Conservation (phyloP, 1,140 invertebrate genomes). For the Heliconius hewitsoni region DNA sequence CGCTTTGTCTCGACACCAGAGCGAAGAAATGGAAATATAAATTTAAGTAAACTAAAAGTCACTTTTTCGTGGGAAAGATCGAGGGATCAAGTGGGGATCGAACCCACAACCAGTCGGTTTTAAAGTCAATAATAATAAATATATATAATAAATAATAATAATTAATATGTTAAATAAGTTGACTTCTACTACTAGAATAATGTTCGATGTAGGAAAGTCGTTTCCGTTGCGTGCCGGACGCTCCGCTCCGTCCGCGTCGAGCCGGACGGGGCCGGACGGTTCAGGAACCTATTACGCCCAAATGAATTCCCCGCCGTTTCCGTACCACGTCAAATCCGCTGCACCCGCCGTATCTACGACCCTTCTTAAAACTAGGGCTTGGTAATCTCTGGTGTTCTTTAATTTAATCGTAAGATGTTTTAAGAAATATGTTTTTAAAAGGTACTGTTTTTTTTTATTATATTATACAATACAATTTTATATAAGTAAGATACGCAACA, state of each 20-base stretch:
- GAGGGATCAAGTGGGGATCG: too few species aligned
- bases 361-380: constrained; percentile 13
- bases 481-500: too few species aligned
- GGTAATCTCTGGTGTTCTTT: not conserved
- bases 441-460: too few species aligned
- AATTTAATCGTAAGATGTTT: not conserved
- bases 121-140: too few species aligned
- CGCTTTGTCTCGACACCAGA: too few species aligned
- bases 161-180: not conserved
- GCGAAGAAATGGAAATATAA: too few species aligned
- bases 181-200: constrained; percentile 10
- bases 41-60: too few species aligned
- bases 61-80: too few species aligned
- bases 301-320: constrained; percentile 79
- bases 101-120: too few species aligned
- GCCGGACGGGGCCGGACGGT: constrained; percentile 66
- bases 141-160: not conserved
- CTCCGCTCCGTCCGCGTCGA: constrained; percentile 46
- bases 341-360: constrained; percentile 47
- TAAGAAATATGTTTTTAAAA: not conserved
- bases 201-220: constrained; percentile 41
- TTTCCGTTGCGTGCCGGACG: constrained; percentile 75
- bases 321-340: constrained; percentile 74
- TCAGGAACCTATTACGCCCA: constrained; percentile 80
- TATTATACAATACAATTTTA: too few species aligned